These are phyloP conservation scores for Ammodytes marinus DNA, from an alignment of 2,113 vertebrate species.

Conservation along the genomic window DNA sequence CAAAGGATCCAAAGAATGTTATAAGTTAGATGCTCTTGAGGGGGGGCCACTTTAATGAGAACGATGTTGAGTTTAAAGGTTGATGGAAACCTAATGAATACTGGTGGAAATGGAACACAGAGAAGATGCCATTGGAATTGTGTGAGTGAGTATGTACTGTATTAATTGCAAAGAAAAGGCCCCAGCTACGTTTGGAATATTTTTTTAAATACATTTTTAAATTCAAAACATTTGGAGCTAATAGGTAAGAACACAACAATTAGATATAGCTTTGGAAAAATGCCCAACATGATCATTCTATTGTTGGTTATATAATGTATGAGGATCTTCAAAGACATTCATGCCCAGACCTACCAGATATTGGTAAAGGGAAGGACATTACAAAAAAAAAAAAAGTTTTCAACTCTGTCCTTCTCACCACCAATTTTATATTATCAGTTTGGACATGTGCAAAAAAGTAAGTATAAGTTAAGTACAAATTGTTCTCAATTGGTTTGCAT, in stretches of 20 bases:
- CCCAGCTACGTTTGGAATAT: background rate
- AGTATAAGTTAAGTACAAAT: background rate
- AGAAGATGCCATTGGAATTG: background rate
- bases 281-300: background rate
- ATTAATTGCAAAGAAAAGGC: background rate
- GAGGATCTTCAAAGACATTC: background rate
- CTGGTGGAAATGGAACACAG: slow-evolving; percentile 12
- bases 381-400: too few relatives aligned
- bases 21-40: slow-evolving; percentile 16
- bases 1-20: slow-evolving; percentile 31
- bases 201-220: background rate
- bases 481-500: slow-evolving; percentile 5
- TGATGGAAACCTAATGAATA: background rate
- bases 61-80: slow-evolving; percentile 1
- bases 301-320: background rate
- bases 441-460: slow-evolving; percentile 2
- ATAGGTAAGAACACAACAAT: background rate
- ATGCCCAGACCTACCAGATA: background rate
- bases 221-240: background rate
- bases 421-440: background rate
- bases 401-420: background rate
- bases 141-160: background rate
- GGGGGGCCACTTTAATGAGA: background rate
- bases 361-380: too few relatives aligned
- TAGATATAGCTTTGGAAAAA: background rate